Percentiles rank a stretch among this genome's conserved stretches.
Conservation (phyloP, 2,113 vertebrate genomes). For the Zapornia atra region DNA sequence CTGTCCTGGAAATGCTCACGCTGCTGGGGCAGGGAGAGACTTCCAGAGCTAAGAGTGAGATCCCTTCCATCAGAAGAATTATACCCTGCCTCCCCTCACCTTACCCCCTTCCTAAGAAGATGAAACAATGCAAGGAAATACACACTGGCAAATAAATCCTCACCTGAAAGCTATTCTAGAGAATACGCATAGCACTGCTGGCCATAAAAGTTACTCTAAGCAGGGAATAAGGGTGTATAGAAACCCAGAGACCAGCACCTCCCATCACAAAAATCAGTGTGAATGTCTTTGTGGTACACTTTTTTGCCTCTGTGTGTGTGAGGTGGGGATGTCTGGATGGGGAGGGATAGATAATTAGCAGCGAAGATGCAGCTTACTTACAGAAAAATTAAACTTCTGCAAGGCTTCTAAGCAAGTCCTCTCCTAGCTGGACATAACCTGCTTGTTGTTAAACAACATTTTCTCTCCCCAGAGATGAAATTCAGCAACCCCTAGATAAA, state of each 20-base stretch:
- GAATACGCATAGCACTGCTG: background rate
- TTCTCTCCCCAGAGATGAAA: background rate
- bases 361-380: background rate
- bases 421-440: background rate
- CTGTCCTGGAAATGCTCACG: background rate
- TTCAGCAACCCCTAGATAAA: background rate
- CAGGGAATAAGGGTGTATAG: background rate
- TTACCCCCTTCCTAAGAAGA: background rate
- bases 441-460: background rate
- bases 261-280: background rate
- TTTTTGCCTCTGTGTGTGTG: background rate
- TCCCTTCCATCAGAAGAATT: background rate
- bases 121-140: background rate
- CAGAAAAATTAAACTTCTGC: background rate
- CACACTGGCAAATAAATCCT: slow-evolving; percentile 18
- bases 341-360: background rate
- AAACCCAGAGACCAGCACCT: background rate
- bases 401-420: background rate
- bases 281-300: no score
- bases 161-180: background rate
- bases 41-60: background rate
- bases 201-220: background rate
- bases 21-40: background rate
- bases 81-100: background rate
- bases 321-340: rapidly evolving